Base-by-base conservation (phyloP, 2,888 invertebrate genomes). In the Dorcus hopei region DNA sequence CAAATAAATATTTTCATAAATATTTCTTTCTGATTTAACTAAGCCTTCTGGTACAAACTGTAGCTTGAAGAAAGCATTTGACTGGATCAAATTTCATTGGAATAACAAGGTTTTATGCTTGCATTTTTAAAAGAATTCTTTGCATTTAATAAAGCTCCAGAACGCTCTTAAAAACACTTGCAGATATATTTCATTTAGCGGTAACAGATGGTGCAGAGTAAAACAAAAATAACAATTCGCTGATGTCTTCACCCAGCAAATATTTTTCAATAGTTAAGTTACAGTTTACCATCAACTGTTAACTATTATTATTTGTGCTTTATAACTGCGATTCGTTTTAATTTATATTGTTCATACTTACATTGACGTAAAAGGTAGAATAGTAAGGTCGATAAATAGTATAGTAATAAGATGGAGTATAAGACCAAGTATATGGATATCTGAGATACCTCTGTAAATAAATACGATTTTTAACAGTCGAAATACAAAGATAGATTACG, bases 391-490 rank as follows among this genome's bases (percentile, higher is more conserved):
- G 55, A 56, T 59, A 59, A 54, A 59, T 51, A 51, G 59, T 59
- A 59, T 59, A 59, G 55, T 59, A 59, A 54, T 59, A 59, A 55
- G 59, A 59, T 38, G 59, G 59, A 45, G 59, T 59, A 55, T 52
- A 59, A 48, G 59, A 59, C 38, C 52, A 55, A 42, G 59, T 56
- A 55, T 59, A 59, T 55, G 59, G 59, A 49, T 59, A 59, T 52
- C 59, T 59, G 59, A 59, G 42, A 56, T 55, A 56, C 54, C 56
- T 59, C 59, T 59, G 59, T 43, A 59, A 59, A 55, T 42, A 52
- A 59, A 59, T 39, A 54, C 51, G 26, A 23, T 33, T 16, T 49
- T 49, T 49, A 42, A 41, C 41, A 42, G 42, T 19, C 23, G 19
- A 41, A 38, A 41, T 42, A 42, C 40, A 38, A 40, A 14, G 16